Evolutionary conservation across 2,888 invertebrate species (phyloP).

Genomic region (Drosophila koepferae): DNA sequence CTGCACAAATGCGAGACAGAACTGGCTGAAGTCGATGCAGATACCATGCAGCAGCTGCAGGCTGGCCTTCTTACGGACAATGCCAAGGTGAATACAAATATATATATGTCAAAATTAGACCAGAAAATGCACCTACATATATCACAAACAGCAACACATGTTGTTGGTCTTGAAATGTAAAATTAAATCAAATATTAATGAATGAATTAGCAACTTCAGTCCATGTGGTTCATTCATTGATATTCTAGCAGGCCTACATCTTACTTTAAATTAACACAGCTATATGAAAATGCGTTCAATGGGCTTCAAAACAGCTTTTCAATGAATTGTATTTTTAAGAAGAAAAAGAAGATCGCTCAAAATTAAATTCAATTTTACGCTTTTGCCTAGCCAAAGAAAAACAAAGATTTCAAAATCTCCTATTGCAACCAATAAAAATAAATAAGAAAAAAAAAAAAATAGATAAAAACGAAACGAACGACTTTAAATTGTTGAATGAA

Average conservation of each 20-base stretch:
- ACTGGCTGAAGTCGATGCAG: constrained; percentile 49
- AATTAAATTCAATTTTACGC: constrained; percentile 58
- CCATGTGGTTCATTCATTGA: constrained; percentile 12
- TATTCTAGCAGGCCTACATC: constrained; percentile 27
- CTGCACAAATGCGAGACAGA: constrained; percentile 69
- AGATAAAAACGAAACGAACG: constrained; percentile 21
- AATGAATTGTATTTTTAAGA: constrained; percentile 7
- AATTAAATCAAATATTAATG: constrained; percentile 1
- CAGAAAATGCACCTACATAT: neutral
- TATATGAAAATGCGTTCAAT: constrained; percentile 28
- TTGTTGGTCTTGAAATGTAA: constrained; percentile 14
- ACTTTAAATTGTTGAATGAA: constrained; percentile 45
- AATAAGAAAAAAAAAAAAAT: neutral
- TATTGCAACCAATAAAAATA: neutral
- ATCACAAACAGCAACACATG: neutral
- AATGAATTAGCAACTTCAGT: constrained; percentile 10
- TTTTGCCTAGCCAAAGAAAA: constrained; percentile 42
- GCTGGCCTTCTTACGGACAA: constrained; percentile 74
- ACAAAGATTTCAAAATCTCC: constrained; percentile 43
- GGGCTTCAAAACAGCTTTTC: constrained; percentile 13
- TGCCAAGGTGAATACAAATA: constrained; percentile 65
- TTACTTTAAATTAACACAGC: constrained; percentile 37
- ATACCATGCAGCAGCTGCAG: constrained; percentile 51
- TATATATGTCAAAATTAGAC: too few relatives aligned
- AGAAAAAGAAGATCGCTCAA: constrained; percentile 27